Evolutionary conservation across 92 coral and sea anemone genomes (phyloP).

Genomic region (Umimayanthus kanabou): DNA sequence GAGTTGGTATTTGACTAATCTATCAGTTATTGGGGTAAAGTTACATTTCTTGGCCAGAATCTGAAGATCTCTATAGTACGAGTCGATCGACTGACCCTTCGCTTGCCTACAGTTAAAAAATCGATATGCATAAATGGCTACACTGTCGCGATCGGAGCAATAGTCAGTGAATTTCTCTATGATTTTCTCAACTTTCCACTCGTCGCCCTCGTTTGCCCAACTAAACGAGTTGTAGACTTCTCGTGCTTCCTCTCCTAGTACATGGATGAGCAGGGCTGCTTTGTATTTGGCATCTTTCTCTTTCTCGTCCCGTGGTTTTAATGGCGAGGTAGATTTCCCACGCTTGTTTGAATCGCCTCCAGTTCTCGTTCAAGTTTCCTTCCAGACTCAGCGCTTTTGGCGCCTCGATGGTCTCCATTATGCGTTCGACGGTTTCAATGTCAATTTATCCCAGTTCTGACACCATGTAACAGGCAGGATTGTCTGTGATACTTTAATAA

Average conservation of each 20-base stretch:
- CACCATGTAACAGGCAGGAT: too few species aligned
- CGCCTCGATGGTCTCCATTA: too few species aligned
- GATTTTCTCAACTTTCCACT: slow-evolving; percentile 34
- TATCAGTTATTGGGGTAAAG: slow-evolving; percentile 27
- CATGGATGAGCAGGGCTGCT: too few species aligned
- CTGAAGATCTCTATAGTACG: slow-evolving; percentile 22
- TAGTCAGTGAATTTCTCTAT: slow-evolving; percentile 9
- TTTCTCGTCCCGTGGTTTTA: too few species aligned
- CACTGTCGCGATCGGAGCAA: slow-evolving; percentile 29
- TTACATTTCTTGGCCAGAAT: slow-evolving; percentile 29
- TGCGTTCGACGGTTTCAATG: too few species aligned
- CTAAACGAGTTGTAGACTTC: slow-evolving; percentile 40
- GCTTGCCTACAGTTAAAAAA: slow-evolving; percentile 30
- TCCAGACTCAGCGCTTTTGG: too few species aligned
- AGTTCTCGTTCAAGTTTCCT: too few species aligned
- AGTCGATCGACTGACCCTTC: slow-evolving; percentile 32
- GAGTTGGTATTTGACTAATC: slow-evolving; percentile 8
- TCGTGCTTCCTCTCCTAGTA: slow-evolving; percentile 36
- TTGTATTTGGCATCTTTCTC: too few species aligned
- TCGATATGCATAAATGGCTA: slow-evolving; percentile 33
- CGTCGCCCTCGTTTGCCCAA: slow-evolving; percentile 28
- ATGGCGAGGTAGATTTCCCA: too few species aligned
- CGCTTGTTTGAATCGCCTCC: too few species aligned
- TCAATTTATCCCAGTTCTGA: too few species aligned
- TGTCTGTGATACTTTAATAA: too few species aligned